phyloP scores from a whole-genome alignment of 2,888 invertebrate species.

The Ctenicera cuprea region DNA sequence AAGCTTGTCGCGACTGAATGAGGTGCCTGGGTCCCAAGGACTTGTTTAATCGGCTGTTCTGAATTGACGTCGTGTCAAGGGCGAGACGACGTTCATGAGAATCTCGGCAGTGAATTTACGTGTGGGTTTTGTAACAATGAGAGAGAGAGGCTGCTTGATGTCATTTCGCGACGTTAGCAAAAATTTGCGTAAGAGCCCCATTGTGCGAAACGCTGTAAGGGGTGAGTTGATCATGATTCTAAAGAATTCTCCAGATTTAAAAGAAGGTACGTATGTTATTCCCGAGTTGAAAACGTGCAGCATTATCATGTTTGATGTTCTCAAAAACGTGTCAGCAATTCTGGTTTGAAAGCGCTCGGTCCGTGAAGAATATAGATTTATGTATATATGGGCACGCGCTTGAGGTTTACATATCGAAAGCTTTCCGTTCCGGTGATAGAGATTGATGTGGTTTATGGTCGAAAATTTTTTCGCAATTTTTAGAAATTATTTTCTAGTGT shows the following conservation, averaged over 20 bases:
- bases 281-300: conserved; percentile 58
- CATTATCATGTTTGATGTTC: conserved; percentile 63
- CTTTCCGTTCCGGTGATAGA: conserved; percentile 43
- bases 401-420: conserved; percentile 47
- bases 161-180: conserved; percentile 43
- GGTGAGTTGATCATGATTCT: conserved; percentile 35
- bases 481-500: conserved; percentile 46
- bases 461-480: conserved; percentile 38
- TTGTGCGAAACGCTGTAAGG: conserved; percentile 26
- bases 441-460: conserved; percentile 38
- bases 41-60: conserved; percentile 38
- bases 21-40: conserved; percentile 20
- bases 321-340: conserved; percentile 62
- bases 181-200: conserved; percentile 41
- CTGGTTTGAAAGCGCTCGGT: conserved; percentile 49
- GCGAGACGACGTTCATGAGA: conserved; percentile 28
- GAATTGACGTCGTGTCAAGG: conserved; percentile 31
- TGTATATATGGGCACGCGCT: conserved; percentile 52
- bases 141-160: conserved; percentile 30
- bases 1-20: conserved; percentile 5
- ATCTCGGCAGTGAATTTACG: conserved; percentile 28
- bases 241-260: conserved; percentile 47
- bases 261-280: conserved; percentile 52
- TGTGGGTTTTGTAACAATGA: conserved; percentile 33
- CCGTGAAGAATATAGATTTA: conserved; percentile 57